Evolutionary conservation across 2,113 vertebrate genomes (phyloP).

Genomic region (Myotis brandtii): DNA sequence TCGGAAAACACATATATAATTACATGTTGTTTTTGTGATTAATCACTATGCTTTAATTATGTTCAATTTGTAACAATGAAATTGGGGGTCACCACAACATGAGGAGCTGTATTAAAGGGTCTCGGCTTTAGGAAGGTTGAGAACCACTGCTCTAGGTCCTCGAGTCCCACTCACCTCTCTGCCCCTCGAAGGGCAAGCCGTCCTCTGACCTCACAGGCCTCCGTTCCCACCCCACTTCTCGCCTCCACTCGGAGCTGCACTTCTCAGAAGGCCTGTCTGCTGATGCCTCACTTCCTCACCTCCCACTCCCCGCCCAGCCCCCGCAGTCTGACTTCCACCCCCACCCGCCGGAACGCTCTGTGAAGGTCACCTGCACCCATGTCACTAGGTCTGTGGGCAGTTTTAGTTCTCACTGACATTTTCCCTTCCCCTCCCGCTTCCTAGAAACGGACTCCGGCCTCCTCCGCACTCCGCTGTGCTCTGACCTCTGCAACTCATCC

Average conservation of each 20-base stretch:
- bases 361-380: background rate
- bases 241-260: background rate
- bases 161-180: background rate
- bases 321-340: background rate
- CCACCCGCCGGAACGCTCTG: background rate
- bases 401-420: background rate
- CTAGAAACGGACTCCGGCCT: background rate
- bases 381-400: background rate
- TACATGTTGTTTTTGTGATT: too few relatives aligned
- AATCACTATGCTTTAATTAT: too few relatives aligned
- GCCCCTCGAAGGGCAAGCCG: background rate
- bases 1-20: too few relatives aligned
- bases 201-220: background rate
- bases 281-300: background rate
- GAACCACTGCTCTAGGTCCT: background rate
- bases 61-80: too few relatives aligned
- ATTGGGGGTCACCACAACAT: too few relatives aligned
- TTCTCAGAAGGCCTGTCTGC: background rate
- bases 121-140: too few relatives aligned
- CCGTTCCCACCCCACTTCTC: background rate
- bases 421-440: background rate
- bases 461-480: fast-evolving
- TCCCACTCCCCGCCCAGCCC: background rate
- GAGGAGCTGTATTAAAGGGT: too few relatives aligned
- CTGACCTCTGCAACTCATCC: too few relatives aligned